These are phyloP conservation scores for Halichoerus grypus DNA, from an alignment of 2,113 vertebrate genomes.

Conservation along the genomic window DNA sequence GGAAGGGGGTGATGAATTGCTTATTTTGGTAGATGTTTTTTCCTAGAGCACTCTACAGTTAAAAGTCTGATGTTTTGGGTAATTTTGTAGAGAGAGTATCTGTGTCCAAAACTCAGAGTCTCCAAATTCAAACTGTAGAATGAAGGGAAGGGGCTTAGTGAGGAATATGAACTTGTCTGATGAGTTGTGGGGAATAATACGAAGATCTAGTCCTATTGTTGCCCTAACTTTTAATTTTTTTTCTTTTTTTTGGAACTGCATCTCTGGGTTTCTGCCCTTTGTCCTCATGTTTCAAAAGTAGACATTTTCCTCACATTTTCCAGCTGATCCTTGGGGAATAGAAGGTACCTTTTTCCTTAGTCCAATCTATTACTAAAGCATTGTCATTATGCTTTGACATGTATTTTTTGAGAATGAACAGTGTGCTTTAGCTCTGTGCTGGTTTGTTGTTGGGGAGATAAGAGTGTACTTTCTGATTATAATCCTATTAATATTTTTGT, in stretches of 20 bases:
- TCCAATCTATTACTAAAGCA: background rate
- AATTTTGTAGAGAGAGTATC: background rate
- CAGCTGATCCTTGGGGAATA: background rate
- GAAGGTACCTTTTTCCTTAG: background rate
- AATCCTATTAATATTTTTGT: background rate
- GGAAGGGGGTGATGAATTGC: background rate
- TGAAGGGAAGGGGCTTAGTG: background rate
- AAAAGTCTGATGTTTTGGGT: slow-evolving; percentile 44
- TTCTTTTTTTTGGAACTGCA: background rate
- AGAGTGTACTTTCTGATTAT: background rate
- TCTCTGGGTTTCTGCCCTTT: background rate
- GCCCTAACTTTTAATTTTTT: background rate
- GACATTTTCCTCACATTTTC: background rate
- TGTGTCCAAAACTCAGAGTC: background rate
- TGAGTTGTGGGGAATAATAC: background rate
- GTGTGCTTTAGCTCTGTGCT: background rate
- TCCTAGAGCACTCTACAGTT: slow-evolving; percentile 8
- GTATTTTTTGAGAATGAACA: background rate
- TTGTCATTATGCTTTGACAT: background rate
- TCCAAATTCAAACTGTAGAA: background rate
- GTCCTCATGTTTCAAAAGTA: background rate
- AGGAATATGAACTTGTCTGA: background rate
- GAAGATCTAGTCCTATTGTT: background rate
- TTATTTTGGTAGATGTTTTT: background rate
- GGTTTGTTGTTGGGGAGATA: background rate